Conservation (phyloP, 2,888 invertebrate species). For the Drosophila percnosoma region DNA sequence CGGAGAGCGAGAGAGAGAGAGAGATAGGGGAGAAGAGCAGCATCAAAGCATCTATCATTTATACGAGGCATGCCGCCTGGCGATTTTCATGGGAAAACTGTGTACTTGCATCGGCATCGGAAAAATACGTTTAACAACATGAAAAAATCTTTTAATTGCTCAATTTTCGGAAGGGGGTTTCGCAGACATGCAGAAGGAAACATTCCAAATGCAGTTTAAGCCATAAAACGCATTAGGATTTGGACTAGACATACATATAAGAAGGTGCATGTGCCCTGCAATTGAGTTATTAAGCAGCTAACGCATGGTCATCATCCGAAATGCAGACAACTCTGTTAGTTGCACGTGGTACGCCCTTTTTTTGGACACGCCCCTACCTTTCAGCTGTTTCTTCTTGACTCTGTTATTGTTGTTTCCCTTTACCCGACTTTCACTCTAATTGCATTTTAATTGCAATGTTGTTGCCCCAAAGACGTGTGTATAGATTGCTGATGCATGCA, state of each 20-base stretch:
- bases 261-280: conserved; percentile 18
- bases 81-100: conserved; percentile 55
- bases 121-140: neutral
- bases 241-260: neutral
- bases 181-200: neutral
- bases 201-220: conserved; percentile 9
- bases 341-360: conserved; percentile 12
- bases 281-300: conserved; percentile 30
- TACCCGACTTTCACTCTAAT: conserved; percentile 62
- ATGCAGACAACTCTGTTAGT: conserved; percentile 1
- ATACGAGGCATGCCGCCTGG: conserved; percentile 1
- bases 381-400: neutral
- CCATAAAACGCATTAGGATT: neutral
- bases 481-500: neutral
- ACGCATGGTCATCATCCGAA: neutral
- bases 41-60: conserved; percentile 28
- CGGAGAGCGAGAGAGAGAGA: too few species aligned
- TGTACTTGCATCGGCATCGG: conserved; percentile 7
- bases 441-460: conserved; percentile 74
- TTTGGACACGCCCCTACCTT: conserved; percentile 13
- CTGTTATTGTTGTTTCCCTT: neutral
- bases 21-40: neutral
- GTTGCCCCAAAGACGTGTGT: conserved; percentile 22
- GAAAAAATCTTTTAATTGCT: conserved; percentile 20
- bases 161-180: conserved; percentile 4